A percentile compares a stretch with the other conserved stretches of the same genome.
Conservation (phyloP, 2,113 vertebrate genomes). For the Cyprinodon brontotheroides region DNA sequence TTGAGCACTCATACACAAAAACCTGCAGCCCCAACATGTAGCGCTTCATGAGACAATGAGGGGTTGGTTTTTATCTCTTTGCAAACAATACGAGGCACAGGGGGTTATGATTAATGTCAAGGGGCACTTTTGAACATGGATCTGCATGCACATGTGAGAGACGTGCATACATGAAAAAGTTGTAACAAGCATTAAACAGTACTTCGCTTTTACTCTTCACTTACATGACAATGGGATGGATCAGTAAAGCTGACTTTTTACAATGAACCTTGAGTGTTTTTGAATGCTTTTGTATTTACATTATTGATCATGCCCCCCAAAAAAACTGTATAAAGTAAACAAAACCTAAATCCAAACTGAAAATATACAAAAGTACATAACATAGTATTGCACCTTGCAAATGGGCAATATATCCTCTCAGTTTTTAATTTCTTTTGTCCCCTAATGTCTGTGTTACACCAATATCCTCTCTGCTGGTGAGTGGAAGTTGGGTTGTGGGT, state of each 20-base stretch:
- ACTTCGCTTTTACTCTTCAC: slow-evolving; percentile 44
- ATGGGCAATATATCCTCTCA: slow-evolving; percentile 71
- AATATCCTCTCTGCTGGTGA: slow-evolving; percentile 82
- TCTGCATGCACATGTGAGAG: slow-evolving; percentile 67
- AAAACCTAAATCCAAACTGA: slow-evolving; percentile 57
- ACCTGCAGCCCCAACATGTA: slow-evolving; percentile 33
- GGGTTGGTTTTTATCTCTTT: slow-evolving; percentile 55
- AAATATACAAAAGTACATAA: slow-evolving; percentile 74
- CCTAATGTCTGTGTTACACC: slow-evolving; percentile 73
- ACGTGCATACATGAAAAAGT: slow-evolving; percentile 66
- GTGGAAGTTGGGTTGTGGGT: slow-evolving; percentile 81
- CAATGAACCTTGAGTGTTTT: slow-evolving; percentile 68
- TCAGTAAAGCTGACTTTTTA: slow-evolving; percentile 46
- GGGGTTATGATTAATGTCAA: slow-evolving; percentile 69
- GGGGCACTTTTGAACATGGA: slow-evolving; percentile 72
- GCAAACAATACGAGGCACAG: slow-evolving; percentile 75
- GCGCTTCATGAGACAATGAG: slow-evolving; percentile 28
- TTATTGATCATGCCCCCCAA: slow-evolving; percentile 77
- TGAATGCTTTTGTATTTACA: slow-evolving; percentile 77
- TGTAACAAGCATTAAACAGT: slow-evolving; percentile 67
- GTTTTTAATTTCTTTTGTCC: slow-evolving; percentile 21
- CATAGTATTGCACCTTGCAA: slow-evolving; percentile 81
- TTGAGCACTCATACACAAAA: slow-evolving; percentile 34
- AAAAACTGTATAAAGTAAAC: slow-evolving; percentile 24
- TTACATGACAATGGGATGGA: slow-evolving; percentile 66